These are phyloP conservation scores for Trichogramma pretiosum DNA, from an alignment of 1,140 invertebrate genomes.

Conservation along the genomic window DNA sequence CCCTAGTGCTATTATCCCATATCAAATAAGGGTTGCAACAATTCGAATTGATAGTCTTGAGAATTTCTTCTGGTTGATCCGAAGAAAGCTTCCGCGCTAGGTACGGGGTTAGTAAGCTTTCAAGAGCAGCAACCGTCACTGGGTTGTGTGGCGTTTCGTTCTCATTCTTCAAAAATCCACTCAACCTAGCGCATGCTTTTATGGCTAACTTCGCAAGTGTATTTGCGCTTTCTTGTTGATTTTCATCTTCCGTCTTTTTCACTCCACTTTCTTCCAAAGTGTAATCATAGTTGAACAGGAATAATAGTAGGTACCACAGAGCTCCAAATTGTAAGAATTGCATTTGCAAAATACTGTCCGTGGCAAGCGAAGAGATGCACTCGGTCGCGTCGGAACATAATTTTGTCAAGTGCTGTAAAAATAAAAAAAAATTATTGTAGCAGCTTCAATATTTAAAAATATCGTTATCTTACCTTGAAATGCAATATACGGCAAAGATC, in stretches of 20 bases:
- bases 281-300: constrained; percentile 94
- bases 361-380: constrained; percentile 73
- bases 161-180: constrained; percentile 61
- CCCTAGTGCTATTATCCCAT: constrained; percentile 94
- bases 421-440: constrained; percentile 8
- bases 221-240: constrained; percentile 82
- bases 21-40: constrained; percentile 92
- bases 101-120: constrained; percentile 83
- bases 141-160: constrained; percentile 56
- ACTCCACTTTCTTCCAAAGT: constrained; percentile 95
- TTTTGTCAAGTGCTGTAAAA: constrained; percentile 64
- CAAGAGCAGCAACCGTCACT: constrained; percentile 57
- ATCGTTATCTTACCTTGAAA: constrained; percentile 61
- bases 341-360: constrained; percentile 75
- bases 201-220: constrained; percentile 80
- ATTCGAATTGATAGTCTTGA: constrained; percentile 94
- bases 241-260: constrained; percentile 71
- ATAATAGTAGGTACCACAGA: constrained; percentile 84
- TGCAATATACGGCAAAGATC: constrained; percentile 85
- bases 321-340: constrained; percentile 85
- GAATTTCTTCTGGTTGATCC: constrained; percentile 65
- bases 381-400: constrained; percentile 75
- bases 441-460: neutral
- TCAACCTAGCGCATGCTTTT: constrained; percentile 71
- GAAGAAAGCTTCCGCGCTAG: constrained; percentile 68